Base-by-base conservation (phyloP, 2,888 invertebrate genomes). In the Perithous albicinctus region DNA sequence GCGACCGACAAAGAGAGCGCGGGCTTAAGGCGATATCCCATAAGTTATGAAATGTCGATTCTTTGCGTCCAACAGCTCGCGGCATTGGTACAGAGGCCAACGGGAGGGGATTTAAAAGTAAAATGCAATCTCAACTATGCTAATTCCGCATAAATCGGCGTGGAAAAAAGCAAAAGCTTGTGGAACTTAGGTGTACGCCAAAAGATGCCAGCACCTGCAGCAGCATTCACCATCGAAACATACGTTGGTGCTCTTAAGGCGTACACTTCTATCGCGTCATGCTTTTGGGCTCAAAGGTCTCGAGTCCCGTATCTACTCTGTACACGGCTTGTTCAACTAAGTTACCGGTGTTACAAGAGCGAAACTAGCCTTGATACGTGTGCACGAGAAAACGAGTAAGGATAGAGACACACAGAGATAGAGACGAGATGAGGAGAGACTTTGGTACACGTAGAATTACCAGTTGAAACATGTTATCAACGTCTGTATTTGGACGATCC, bases 51-150 rank as follows among this genome's bases (percentile, higher is more conserved):
- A 83, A 80, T 69, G 83, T 80, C 80, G 83, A 83, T 80, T 80
- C 54, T 74, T 83, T 32, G 43, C 61, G 80, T 82, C 76, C 76
- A 38, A 72, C 41, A 67, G 63, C 69, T 38, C 54, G 46, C 75
- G 66, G 70, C 48, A 48, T 66, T 61, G 61, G 66, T 43, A 56
- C 43, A 12, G 76, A 51, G 26, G 41, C 73, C 41, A 66, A 59
- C 23, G 32, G 41, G 80, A 86, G 32, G 41, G 80, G 87, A 88
- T 88, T 88, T 88, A 86, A 88, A 88, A 88, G 88, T 88, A 88
- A 88, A 88, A 88, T 88, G 88, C 87, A 88, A 88, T 88, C 88
- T 87, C 83, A 86, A 87, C 85, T 87, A 88, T 87, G 88, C 83
- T 88, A 88, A 88, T 87, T 82, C 69, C 72, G 82, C 85, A 84